Conservation (phyloP, 1,140 invertebrate species). For the Paraescarpia echinospica region DNA sequence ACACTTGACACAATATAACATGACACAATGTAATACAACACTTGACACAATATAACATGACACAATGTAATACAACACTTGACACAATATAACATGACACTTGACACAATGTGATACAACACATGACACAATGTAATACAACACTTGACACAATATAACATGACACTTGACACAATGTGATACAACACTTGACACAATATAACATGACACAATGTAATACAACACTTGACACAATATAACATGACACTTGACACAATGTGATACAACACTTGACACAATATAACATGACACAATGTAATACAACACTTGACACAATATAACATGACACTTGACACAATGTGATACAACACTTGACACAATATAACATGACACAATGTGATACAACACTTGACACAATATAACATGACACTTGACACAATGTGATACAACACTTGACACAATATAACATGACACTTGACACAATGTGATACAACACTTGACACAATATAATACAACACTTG, state of each 20-base stretch:
- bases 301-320: background rate
- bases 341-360: background rate
- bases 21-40: background rate
- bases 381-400: background rate
- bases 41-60: background rate
- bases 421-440: background rate
- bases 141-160: background rate
- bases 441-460: background rate
- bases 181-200: background rate
- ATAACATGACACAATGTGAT: background rate
- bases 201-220: background rate
- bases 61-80: background rate
- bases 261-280: background rate
- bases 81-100: background rate
- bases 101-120: background rate
- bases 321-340: background rate
- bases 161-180: background rate
- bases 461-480: background rate
- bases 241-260: background rate
- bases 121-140: background rate
- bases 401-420: background rate
- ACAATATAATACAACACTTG: background rate
- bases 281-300: background rate
- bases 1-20: background rate
- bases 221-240: background rate